Evolutionary conservation across 1,140 invertebrate species (phyloP).

Genomic region (Drosophila mauritiana): DNA sequence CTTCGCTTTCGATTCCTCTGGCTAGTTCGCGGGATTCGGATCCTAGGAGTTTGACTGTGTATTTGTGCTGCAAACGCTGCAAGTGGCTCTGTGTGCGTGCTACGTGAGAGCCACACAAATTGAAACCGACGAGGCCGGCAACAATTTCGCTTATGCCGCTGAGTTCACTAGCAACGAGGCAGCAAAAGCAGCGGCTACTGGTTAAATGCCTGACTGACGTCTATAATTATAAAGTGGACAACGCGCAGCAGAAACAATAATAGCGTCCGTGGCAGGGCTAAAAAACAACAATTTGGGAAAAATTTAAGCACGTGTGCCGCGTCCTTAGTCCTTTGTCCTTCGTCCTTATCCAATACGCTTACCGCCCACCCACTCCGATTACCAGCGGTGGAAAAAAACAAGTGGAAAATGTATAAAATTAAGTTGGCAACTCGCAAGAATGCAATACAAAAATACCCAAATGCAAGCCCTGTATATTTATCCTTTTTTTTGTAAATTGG

Average conservation of each 20-base stretch:
- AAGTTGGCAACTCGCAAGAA: slow-evolving; percentile 63
- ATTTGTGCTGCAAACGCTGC: background rate
- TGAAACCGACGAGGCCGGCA: slow-evolving; percentile 64
- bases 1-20: too few relatives aligned
- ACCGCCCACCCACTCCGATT: slow-evolving; percentile 7
- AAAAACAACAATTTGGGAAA: slow-evolving; percentile 54
- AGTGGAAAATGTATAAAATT: slow-evolving; percentile 70
- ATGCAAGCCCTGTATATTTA: background rate
- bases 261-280: slow-evolving; percentile 11
- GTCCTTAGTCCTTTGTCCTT: background rate
- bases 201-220: slow-evolving; percentile 81
- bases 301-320: slow-evolving; percentile 56
- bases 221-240: slow-evolving; percentile 78
- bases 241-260: slow-evolving; percentile 45
- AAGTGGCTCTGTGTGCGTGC: slow-evolving; percentile 16
- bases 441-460: slow-evolving; percentile 45
- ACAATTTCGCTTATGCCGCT: slow-evolving; percentile 47
- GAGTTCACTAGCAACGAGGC: slow-evolving; percentile 14
- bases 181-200: slow-evolving; percentile 45
- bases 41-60: slow-evolving; percentile 16
- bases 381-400: slow-evolving; percentile 43
- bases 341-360: slow-evolving; percentile 11
- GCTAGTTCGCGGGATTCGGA: background rate
- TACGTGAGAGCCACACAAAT: slow-evolving; percentile 70
- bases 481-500: background rate